A percentile compares a stretch with the other conserved stretches of the same genome.
These are phyloP conservation scores for Augiades crinisus DNA, from an alignment of 2,888 invertebrate species.

Conservation along the genomic window DNA sequence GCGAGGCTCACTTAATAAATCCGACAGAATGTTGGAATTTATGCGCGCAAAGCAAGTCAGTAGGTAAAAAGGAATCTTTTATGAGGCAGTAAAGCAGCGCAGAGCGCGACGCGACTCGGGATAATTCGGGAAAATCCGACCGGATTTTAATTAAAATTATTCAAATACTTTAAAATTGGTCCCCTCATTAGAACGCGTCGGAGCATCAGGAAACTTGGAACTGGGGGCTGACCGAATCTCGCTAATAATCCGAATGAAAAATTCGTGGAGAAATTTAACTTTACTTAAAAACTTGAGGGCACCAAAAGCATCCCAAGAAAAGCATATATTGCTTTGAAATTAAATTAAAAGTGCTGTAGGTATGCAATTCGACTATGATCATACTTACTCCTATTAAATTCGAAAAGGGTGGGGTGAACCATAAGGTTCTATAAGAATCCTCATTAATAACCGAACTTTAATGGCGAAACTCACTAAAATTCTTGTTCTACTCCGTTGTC, in stretches of 20 bases:
- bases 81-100: conserved; percentile 59
- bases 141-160: conserved; percentile 60
- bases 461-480: too few relatives aligned
- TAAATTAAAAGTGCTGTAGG: too few relatives aligned
- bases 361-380: too few relatives aligned
- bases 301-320: too few relatives aligned
- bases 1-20: conserved; percentile 74
- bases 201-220: background rate
- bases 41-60: conserved; percentile 57
- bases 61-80: conserved; percentile 46
- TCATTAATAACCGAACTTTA: too few relatives aligned
- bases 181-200: conserved; percentile 10
- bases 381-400: too few relatives aligned
- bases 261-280: background rate
- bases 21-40: conserved; percentile 72
- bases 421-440: too few relatives aligned
- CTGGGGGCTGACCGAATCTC: background rate
- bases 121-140: conserved; percentile 60
- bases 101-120: conserved; percentile 50
- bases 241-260: background rate
- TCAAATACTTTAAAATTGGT: conserved; percentile 33
- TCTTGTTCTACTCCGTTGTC: too few relatives aligned
- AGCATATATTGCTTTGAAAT: too few relatives aligned
- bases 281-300: background rate
- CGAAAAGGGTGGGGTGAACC: too few relatives aligned